Conservation (phyloP, 2,113 vertebrate species). For the Mormyrus lacerda region DNA sequence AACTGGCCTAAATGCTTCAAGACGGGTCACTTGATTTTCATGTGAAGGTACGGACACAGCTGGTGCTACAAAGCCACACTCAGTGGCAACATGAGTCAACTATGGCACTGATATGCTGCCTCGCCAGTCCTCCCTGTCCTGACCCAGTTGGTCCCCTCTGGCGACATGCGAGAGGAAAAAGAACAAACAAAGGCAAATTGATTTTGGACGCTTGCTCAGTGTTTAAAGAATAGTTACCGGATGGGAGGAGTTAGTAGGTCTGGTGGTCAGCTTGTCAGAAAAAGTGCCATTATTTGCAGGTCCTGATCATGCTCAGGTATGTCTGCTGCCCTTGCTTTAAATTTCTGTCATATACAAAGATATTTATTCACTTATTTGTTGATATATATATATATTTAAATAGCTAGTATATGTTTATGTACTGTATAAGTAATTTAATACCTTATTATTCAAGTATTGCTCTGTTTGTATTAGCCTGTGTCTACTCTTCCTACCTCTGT, state of each 20-base stretch:
- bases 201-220: constrained; percentile 5
- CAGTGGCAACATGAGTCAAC: neutral
- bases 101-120: constrained; percentile 13
- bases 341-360: neutral
- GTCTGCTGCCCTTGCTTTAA: neutral
- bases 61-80: neutral
- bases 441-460: neutral
- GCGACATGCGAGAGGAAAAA: neutral
- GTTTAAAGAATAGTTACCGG: constrained; percentile 1
- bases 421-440: neutral
- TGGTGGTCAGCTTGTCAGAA: neutral
- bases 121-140: constrained; percentile 19
- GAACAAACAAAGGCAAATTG: constrained; percentile 12
- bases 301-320: constrained; percentile 15
- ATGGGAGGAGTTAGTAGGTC: neutral
- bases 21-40: neutral
- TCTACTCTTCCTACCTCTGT: constrained; percentile 25
- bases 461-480: constrained; percentile 14
- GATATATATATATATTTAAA: neutral
- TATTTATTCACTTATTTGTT: neutral
- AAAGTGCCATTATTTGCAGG: neutral
- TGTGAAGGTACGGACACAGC: neutral
- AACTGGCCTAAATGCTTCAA: neutral
- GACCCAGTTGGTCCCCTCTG: neutral
- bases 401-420: neutral